phyloP scores from a whole-genome alignment of 2,797 vertebrate species.

The Micrastur ruficollis region DNA sequence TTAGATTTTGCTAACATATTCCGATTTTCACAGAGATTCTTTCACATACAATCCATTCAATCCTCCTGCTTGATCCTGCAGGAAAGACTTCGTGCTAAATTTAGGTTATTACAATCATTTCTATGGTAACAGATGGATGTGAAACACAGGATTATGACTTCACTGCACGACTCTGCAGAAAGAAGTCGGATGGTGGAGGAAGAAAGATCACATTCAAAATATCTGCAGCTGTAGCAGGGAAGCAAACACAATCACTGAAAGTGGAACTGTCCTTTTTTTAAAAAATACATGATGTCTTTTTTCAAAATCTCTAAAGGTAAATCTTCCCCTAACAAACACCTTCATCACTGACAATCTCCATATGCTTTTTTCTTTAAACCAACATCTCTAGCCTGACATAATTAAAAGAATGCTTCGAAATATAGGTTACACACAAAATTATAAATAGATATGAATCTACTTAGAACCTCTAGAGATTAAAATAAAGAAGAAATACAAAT shows the following conservation, averaged over 20 bases:
- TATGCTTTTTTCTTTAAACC: not conserved
- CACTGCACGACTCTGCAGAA: constrained; percentile 58
- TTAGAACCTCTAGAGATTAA: not conserved
- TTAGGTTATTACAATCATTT: constrained; percentile 70
- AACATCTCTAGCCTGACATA: not conserved
- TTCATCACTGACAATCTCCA: not conserved
- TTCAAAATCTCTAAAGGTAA: not conserved
- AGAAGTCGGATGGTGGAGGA: constrained; percentile 13
- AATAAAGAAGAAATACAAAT: not conserved
- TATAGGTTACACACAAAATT: not conserved
- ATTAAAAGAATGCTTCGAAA: constrained; percentile 4
- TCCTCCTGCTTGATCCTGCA: constrained; percentile 55
- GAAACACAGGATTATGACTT: constrained; percentile 69
- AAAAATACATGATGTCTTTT: not conserved
- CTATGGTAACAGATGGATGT: constrained; percentile 69
- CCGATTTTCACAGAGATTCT: not conserved
- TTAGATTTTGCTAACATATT: not conserved
- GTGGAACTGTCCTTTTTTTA: not conserved
- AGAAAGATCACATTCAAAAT: constrained; percentile 44
- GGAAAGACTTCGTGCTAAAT: constrained; percentile 58
- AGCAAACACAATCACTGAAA: not conserved
- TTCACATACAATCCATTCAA: constrained; percentile 35
- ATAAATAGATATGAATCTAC: constrained; percentile 25
- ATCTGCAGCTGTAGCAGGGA: constrained; percentile 15
- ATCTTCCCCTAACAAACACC: not conserved